Conservation (phyloP, 64 coral and sea anemone species). For the Acropora tenuis region DNA sequence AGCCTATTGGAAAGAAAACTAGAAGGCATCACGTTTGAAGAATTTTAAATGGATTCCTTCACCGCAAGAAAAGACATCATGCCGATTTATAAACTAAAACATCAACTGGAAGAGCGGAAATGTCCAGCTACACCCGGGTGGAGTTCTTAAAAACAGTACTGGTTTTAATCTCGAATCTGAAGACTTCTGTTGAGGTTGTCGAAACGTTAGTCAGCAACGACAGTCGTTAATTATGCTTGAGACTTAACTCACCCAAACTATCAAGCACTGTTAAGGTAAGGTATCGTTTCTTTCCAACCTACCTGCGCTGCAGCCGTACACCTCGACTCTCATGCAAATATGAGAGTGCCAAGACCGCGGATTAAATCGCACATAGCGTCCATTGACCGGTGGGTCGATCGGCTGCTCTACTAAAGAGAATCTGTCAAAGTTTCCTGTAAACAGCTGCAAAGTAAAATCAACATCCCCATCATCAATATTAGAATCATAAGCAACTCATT, state of each 20-base stretch:
- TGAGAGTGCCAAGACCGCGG: slow-evolving; percentile 54
- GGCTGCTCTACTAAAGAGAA: slow-evolving; percentile 52
- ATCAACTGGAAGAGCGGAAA: neutral
- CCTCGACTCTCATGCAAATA: slow-evolving; percentile 75
- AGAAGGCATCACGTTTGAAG: neutral
- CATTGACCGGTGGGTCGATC: slow-evolving; percentile 52
- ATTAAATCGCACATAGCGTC: slow-evolving; percentile 43
- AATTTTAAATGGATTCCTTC: too few relatives aligned
- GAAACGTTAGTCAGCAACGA: too few relatives aligned
- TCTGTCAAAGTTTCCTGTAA: slow-evolving; percentile 44
- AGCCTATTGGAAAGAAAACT: neutral
- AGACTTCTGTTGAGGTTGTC: too few relatives aligned
- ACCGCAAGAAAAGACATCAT: too few relatives aligned
- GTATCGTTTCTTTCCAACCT: neutral
- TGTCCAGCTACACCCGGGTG: neutral
- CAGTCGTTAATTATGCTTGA: too few relatives aligned
- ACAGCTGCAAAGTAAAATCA: slow-evolving; percentile 25
- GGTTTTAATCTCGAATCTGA: too few relatives aligned
- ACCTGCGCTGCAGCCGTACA: slow-evolving; percentile 70
- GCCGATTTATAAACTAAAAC: too few relatives aligned
- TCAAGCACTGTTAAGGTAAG: too few relatives aligned
- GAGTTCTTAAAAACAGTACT: neutral
- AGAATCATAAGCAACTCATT: neutral
- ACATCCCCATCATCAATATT: neutral
- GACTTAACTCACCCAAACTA: too few relatives aligned